These are phyloP conservation scores for Odocoileus hemionus DNA, from an alignment of 2,113 vertebrate genomes.

Conservation along the genomic window DNA sequence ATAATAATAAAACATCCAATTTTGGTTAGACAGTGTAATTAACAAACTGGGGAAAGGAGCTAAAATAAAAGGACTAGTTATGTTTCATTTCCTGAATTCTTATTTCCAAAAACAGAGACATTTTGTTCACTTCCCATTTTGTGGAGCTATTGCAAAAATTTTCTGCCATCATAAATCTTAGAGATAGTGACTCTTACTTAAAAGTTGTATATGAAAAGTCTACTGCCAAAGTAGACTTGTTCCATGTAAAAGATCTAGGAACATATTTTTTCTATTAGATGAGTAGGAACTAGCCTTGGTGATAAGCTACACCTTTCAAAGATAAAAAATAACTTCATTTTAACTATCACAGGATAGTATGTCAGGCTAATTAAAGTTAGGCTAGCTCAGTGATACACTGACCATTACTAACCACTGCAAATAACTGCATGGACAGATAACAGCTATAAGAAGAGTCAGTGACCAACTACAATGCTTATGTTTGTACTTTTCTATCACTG, in stretches of 20 bases:
- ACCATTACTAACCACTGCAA: background rate
- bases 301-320: conserved; percentile 25
- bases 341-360: background rate
- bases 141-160: conserved; percentile 15
- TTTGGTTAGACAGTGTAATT: background rate
- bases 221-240: background rate
- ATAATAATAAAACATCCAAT: background rate
- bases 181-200: background rate
- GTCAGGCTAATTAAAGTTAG: background rate
- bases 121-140: conserved; percentile 51
- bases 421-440: background rate
- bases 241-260: background rate
- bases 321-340: background rate
- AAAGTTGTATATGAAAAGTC: background rate
- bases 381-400: background rate
- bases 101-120: conserved; percentile 40
- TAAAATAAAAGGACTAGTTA: background rate
- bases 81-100: conserved; percentile 55
- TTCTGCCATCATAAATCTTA: background rate
- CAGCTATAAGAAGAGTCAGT: background rate
- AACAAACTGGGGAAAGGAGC: background rate
- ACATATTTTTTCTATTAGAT: background rate
- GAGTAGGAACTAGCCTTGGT: background rate
- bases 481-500: background rate
- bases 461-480: background rate